phyloP scores from a whole-genome alignment of 2,888 invertebrate genomes.

The Epinotia ramella region DNA sequence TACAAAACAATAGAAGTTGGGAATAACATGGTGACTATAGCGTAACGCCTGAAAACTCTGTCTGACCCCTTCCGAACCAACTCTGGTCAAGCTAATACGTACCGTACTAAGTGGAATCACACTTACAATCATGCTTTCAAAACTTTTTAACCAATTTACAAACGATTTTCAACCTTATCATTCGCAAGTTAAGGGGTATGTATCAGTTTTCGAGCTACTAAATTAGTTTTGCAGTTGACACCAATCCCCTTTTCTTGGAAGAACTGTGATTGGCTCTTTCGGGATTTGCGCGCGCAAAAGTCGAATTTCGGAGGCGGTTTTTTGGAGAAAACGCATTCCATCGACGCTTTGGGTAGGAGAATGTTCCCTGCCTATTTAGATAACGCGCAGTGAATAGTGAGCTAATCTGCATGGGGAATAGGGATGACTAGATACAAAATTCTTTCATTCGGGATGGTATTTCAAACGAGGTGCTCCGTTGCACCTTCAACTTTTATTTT shows the following conservation, averaged over 20 bases:
- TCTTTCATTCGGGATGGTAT: conserved; percentile 41
- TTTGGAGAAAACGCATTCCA: conserved; percentile 3
- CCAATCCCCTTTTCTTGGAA: conserved; percentile 45
- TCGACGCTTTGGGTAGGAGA: not conserved
- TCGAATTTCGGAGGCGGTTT: conserved; percentile 14
- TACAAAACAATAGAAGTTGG: no score
- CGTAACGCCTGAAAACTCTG: not conserved
- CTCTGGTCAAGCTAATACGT: conserved; percentile 33
- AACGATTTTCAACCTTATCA: conserved; percentile 3
- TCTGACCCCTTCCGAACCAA: conserved; percentile 19
- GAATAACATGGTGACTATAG: no score
- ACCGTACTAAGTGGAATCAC: conserved; percentile 21
- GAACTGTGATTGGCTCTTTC: conserved; percentile 44
- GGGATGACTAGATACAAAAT: conserved; percentile 20
- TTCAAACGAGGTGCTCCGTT: conserved; percentile 36
- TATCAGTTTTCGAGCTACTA: not conserved
- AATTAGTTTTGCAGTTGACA: conserved; percentile 20
- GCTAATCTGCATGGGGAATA: not conserved
- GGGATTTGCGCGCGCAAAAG: conserved; percentile 42
- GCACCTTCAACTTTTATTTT: conserved; percentile 38
- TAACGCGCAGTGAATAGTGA: conserved; percentile 18
- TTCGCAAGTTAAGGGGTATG: not conserved
- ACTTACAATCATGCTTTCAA: not conserved
- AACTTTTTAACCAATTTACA: not conserved
- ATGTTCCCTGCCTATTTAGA: not conserved